Conservation (phyloP, 1,140 invertebrate species). For the Aphelinus certus region DNA sequence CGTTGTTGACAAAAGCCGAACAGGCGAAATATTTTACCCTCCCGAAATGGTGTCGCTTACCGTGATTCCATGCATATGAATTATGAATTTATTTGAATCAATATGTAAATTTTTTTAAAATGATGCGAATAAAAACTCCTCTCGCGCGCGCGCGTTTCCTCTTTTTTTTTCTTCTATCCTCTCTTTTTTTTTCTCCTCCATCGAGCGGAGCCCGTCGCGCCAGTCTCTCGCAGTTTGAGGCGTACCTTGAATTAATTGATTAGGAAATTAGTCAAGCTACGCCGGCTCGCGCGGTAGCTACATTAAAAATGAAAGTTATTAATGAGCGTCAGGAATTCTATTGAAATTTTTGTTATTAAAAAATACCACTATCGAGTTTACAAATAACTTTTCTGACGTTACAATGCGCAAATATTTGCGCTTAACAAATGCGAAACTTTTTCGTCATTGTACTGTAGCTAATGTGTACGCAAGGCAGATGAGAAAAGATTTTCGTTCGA, state of each 20-base stretch:
- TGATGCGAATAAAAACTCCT: no score
- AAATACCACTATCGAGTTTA: no score
- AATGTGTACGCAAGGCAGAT: no score
- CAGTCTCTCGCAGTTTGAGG: slow-evolving; percentile 6
- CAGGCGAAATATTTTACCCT: no score
- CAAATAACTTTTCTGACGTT: no score
- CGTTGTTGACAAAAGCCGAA: no score
- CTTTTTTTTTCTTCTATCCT: neutral
- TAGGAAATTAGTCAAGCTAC: slow-evolving; percentile 31
- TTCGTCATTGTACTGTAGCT: no score
- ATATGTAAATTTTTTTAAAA: slow-evolving; percentile 26
- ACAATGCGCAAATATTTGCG: no score
- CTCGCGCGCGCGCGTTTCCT: neutral
- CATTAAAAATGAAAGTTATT: slow-evolving; percentile 28
- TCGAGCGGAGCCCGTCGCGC: neutral
- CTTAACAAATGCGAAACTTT: no score
- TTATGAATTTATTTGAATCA: slow-evolving; percentile 27
- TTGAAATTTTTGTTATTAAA: no score
- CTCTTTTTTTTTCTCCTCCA: slow-evolving; percentile 11
- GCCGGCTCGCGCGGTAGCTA: slow-evolving; percentile 1
- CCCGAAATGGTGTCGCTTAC: no score
- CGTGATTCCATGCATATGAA: slow-evolving; percentile 1
- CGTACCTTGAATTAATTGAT: slow-evolving; percentile 31
- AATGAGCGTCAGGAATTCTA: slow-evolving; percentile 9
- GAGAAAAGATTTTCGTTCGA: no score